Evolutionary conservation across 1,140 invertebrate genomes (phyloP).

Genomic region (Drosophila micromelanica): DNA sequence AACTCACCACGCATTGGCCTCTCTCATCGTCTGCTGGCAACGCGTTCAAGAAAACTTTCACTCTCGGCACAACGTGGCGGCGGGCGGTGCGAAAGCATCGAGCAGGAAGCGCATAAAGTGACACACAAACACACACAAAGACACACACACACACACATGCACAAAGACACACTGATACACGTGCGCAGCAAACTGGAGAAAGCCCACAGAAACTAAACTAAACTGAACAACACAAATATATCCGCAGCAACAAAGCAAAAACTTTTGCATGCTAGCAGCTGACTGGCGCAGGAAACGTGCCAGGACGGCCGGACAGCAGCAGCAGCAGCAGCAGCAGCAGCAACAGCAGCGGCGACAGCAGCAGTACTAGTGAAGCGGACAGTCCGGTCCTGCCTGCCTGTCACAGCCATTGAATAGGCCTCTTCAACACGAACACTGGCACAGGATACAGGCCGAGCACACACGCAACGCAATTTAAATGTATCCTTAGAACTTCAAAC

Average conservation of each 20-base stretch:
- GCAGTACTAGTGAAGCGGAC: conserved; percentile 43
- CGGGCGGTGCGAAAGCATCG: conserved; percentile 60
- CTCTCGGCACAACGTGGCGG: conserved; percentile 79
- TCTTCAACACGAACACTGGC: conserved; percentile 56
- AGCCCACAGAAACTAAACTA: conserved; percentile 45
- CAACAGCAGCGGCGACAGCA: conserved; percentile 1
- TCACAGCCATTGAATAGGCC: conserved; percentile 68
- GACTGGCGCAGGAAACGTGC: conserved; percentile 73
- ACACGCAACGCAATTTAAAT: conserved; percentile 71
- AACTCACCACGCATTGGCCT: conserved; percentile 38
- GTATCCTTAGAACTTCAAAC: conserved; percentile 82
- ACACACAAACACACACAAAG: conserved; percentile 49
- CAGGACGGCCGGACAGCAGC: conserved; percentile 32
- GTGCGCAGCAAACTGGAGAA: conserved; percentile 25
- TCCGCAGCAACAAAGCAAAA: conserved; percentile 42
- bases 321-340: conserved; percentile 12
- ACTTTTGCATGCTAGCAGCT: conserved; percentile 63
- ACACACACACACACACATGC: conserved; percentile 6
- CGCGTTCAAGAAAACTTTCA: conserved; percentile 62
- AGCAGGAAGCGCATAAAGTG: conserved; percentile 78
- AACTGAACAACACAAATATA: conserved; percentile 51
- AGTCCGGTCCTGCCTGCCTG: conserved; percentile 53
- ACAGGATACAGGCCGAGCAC: conserved; percentile 56
- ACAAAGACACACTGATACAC: conserved; percentile 14
- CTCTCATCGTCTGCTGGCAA: conserved; percentile 22